Conservation (phyloP, 2,113 vertebrate genomes). For the Polyodon spathula region DNA sequence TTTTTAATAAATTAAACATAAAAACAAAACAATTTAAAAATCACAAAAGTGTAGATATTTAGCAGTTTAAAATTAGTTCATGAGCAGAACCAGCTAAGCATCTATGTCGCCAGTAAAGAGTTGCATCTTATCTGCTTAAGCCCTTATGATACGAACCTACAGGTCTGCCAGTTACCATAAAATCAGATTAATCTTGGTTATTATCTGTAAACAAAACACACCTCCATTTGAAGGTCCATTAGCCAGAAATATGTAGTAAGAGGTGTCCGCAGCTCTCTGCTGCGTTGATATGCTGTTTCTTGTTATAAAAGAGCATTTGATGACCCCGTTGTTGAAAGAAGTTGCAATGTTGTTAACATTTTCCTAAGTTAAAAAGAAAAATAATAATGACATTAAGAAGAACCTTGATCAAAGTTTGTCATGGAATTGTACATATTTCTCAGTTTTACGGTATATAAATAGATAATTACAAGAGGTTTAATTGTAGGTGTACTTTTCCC, state of each 20-base stretch:
- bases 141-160: no score
- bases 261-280: constrained; percentile 16
- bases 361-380: constrained; percentile 38
- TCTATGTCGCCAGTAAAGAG: no score
- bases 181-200: no score
- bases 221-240: constrained; percentile 38
- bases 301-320: constrained; percentile 58
- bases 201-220: no score
- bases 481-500: constrained; percentile 28
- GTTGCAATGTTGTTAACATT: constrained; percentile 35
- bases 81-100: no score
- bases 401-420: no score
- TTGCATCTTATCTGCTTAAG: no score
- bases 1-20: no score
- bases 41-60: no score
- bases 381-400: no score
- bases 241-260: constrained; percentile 48
- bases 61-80: no score
- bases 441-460: neutral
- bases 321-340: constrained; percentile 29
- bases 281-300: constrained; percentile 37
- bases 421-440: neutral
- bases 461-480: constrained; percentile 38
- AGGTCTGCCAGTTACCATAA: no score
- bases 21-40: neutral